phyloP scores from a whole-genome alignment of 2,797 vertebrate genomes.

The Sebastes taczanowskii region DNA sequence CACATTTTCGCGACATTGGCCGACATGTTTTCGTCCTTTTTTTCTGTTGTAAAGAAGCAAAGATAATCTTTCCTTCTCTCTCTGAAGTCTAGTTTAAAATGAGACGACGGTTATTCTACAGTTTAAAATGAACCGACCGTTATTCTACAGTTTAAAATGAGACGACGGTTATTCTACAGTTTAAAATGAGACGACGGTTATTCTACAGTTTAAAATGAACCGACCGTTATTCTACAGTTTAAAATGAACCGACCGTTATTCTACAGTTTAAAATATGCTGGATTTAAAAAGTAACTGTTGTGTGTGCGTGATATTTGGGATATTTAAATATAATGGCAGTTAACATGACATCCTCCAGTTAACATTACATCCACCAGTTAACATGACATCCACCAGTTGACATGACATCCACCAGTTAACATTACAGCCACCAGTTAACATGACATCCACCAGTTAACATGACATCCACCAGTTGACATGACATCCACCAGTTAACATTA shows the following conservation, averaged over 20 bases:
- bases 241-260: not conserved
- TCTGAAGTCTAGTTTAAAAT: no score
- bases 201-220: not conserved
- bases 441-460: fast-evolving
- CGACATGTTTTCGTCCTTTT: not conserved
- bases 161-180: no score
- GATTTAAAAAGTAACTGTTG: no score
- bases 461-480: fast-evolving
- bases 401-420: fast-evolving
- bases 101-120: not conserved
- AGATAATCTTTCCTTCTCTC: fast-evolving
- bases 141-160: not conserved
- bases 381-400: no score
- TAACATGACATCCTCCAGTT: not conserved
- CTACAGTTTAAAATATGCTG: no score
- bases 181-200: not conserved
- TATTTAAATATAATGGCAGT: not conserved
- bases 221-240: not conserved
- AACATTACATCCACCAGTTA: no score
- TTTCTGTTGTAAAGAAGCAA: not conserved
- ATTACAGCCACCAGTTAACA: no score
- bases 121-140: not conserved
- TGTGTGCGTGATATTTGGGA: no score
- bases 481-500: no score
- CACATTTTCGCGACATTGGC: constrained; percentile 27